Percentiles rank a stretch among this genome's conserved stretches.
These are phyloP conservation scores for Coelinius sp. DNA, from an alignment of 2,888 invertebrate genomes.

Conservation along the genomic window DNA sequence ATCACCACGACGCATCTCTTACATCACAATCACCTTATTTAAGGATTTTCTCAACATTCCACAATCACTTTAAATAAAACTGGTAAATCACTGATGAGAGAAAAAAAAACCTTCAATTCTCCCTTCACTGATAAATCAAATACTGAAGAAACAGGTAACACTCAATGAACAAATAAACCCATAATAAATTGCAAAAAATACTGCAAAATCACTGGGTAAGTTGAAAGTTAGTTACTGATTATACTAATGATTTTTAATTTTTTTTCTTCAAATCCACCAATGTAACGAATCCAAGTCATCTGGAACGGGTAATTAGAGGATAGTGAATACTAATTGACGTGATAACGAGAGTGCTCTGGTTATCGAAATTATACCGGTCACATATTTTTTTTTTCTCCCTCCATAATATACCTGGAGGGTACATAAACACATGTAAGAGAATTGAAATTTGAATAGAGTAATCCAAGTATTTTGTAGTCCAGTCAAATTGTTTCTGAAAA, in stretches of 20 bases:
- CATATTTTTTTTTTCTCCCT: slow-evolving; percentile 27
- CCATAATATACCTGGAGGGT: not conserved
- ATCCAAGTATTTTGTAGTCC: not conserved
- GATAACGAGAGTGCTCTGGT: slow-evolving; percentile 49
- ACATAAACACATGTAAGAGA: not conserved
- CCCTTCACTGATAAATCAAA: not conserved
- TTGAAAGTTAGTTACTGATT: not conserved
- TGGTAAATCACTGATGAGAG: not conserved
- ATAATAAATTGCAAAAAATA: not conserved
- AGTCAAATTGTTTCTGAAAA: not conserved
- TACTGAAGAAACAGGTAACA: not conserved
- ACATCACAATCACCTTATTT: slow-evolving; percentile 67
- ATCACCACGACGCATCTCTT: slow-evolving; percentile 70
- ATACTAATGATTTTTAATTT: slow-evolving; percentile 6
- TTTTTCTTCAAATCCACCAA: not conserved
- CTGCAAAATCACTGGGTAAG: not conserved
- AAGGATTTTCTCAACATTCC: slow-evolving; percentile 41
- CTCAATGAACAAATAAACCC: not conserved
- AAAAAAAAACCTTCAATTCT: not conserved
- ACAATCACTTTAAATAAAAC: not conserved
- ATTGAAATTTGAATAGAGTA: not conserved
- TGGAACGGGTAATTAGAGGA: slow-evolving; percentile 52
- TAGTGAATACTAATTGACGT: slow-evolving; percentile 55
- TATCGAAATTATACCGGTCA: slow-evolving; percentile 47
- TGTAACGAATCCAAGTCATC: slow-evolving; percentile 13